phyloP scores from a whole-genome alignment of 2,113 vertebrate genomes.

The Podilymbus podiceps region DNA sequence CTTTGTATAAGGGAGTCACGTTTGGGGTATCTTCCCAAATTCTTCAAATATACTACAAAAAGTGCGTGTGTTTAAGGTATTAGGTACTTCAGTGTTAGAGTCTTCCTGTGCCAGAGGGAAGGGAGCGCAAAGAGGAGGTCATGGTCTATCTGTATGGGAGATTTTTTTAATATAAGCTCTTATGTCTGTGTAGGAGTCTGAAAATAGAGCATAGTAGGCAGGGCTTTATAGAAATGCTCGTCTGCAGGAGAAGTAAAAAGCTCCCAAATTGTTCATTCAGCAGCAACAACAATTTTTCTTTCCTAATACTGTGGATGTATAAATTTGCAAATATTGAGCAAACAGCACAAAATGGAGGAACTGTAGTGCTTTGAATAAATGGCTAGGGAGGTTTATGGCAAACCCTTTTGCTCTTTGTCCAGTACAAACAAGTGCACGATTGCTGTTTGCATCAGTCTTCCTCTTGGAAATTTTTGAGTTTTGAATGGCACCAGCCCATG shows the following conservation, averaged over 20 bases:
- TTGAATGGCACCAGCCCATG: accelerated
- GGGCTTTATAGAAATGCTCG: background rate
- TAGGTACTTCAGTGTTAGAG: background rate
- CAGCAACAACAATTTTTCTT: background rate
- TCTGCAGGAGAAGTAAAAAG: background rate
- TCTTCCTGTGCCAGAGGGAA: background rate
- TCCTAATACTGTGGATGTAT: background rate
- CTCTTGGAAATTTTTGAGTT: background rate
- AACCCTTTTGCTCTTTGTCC: background rate
- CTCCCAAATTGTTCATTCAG: background rate
- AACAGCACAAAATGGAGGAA: background rate
- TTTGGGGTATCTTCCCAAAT: background rate
- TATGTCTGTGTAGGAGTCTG: background rate
- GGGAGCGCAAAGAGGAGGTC: background rate
- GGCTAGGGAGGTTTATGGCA: background rate
- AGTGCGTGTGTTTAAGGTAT: background rate
- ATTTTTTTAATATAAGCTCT: background rate
- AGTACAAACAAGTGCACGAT: background rate
- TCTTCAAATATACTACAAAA: background rate
- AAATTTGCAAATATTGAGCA: background rate
- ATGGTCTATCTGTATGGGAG: background rate
- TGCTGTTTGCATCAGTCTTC: background rate
- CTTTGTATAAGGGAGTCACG: background rate
- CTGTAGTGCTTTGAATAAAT: background rate
- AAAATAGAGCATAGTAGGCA: background rate